These are phyloP conservation scores for Formicarius rufipectus DNA, from an alignment of 2,113 vertebrate species.

Conservation along the genomic window DNA sequence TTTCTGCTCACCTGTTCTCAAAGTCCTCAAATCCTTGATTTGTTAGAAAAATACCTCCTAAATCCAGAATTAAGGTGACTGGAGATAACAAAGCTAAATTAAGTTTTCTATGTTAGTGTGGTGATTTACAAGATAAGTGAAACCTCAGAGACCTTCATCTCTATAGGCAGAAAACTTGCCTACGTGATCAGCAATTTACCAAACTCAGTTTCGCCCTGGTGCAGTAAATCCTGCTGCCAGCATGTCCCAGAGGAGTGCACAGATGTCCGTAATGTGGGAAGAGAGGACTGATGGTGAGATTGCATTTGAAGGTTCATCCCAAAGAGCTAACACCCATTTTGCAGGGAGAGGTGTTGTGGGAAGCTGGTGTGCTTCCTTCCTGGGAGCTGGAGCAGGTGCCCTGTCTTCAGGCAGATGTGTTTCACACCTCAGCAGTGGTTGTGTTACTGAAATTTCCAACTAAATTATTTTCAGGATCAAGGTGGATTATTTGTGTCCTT, in stretches of 20 bases:
- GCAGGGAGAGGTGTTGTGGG: background rate
- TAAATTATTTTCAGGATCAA: background rate
- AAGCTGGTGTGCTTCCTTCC: background rate
- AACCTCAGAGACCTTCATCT: background rate
- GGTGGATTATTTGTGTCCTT: background rate
- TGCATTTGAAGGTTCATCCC: background rate
- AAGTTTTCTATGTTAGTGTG: background rate
- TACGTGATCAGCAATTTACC: background rate
- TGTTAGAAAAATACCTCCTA: background rate
- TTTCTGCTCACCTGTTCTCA: background rate
- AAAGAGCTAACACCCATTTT: background rate
- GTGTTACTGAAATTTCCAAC: background rate
- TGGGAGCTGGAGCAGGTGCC: background rate
- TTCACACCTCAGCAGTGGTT: background rate
- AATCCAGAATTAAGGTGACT: background rate
- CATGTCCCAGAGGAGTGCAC: background rate
- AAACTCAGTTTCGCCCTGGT: background rate
- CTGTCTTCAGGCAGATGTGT: background rate
- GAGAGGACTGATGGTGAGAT: background rate
- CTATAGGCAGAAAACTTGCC: background rate
- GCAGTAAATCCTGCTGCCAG: background rate
- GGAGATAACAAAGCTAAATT: background rate
- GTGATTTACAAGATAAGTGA: background rate
- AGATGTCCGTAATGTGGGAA: rapidly evolving
- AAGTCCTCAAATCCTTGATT: background rate